A percentile compares a stretch with the other conserved stretches of the same genome.
Conservation (phyloP, 2,797 vertebrate genomes). For the Amniataba percoides region DNA sequence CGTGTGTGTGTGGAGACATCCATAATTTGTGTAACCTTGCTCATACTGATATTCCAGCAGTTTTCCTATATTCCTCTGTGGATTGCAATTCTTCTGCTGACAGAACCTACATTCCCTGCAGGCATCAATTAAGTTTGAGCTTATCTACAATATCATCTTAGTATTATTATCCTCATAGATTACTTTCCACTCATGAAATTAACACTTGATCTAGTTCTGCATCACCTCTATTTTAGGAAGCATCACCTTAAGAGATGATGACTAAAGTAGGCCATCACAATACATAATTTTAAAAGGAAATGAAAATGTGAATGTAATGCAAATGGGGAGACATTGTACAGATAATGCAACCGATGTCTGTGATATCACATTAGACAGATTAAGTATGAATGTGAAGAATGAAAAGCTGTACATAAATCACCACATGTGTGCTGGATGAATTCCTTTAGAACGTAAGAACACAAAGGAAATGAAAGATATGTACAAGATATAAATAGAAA, state of each 20-base stretch:
- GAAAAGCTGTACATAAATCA: not conserved
- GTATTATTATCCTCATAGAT: slow-evolving; percentile 1
- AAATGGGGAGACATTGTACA: not conserved
- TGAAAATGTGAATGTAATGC: not conserved
- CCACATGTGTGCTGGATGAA: not conserved
- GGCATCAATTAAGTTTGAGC: slow-evolving; percentile 8
- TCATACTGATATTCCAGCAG: slow-evolving; percentile 1
- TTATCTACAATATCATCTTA: slow-evolving; percentile 9
- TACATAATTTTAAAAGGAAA: not conserved
- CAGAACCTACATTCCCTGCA: slow-evolving; percentile 26
- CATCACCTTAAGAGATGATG: not conserved
- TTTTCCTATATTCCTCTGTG: not conserved
- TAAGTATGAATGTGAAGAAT: not conserved
- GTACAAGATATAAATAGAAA: not conserved
- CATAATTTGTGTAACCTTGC: slow-evolving; percentile 1
- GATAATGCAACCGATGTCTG: not conserved
- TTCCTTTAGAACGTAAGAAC: not conserved
- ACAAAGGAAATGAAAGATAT: not conserved
- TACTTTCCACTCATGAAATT: not conserved
- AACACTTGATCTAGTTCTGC: not conserved
- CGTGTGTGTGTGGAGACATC: not conserved
- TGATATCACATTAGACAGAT: not conserved
- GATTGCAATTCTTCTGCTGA: not conserved
- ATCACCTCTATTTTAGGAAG: not conserved
- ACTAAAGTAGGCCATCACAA: not conserved